phyloP scores from a whole-genome alignment of 2,888 invertebrate genomes.

The Rhodophaea formosa region DNA sequence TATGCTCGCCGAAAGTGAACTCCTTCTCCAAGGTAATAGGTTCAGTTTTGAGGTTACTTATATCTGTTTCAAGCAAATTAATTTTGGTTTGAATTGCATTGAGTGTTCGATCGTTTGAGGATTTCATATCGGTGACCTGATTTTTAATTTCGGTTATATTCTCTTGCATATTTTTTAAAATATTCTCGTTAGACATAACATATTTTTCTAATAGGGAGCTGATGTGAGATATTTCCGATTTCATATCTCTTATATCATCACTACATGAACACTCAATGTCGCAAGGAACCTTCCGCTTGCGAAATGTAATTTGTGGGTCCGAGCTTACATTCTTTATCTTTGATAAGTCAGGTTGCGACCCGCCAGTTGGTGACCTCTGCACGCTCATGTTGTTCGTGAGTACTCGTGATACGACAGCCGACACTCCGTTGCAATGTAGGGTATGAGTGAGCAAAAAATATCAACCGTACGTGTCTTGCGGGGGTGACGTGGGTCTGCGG shows the following conservation, averaged over 20 bases:
- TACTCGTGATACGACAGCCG: too few species aligned
- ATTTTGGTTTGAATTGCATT: neutral
- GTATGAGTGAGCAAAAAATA: too few species aligned
- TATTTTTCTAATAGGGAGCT: conserved; percentile 7
- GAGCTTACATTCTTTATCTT: neutral
- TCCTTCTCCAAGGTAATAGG: neutral
- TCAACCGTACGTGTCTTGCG: too few species aligned
- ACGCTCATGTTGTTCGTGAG: neutral
- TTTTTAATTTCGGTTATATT: conserved; percentile 1
- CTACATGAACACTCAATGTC: neutral
- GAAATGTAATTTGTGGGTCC: neutral
- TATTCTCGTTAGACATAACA: neutral
- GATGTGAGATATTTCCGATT: conserved; percentile 1
- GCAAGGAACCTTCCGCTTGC: neutral
- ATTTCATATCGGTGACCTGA: neutral
- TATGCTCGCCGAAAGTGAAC: neutral
- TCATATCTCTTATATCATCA: neutral
- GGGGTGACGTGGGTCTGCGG: too few species aligned
- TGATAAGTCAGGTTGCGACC: neutral
- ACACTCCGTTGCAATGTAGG: too few species aligned
- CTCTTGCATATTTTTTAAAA: conserved; percentile 1
- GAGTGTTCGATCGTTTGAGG: neutral
- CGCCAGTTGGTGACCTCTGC: neutral
- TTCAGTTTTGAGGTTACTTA: neutral
- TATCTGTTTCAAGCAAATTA: neutral